These are phyloP conservation scores for Echeneis naucrates DNA, from an alignment of 2,797 vertebrate genomes.

Conservation along the genomic window DNA sequence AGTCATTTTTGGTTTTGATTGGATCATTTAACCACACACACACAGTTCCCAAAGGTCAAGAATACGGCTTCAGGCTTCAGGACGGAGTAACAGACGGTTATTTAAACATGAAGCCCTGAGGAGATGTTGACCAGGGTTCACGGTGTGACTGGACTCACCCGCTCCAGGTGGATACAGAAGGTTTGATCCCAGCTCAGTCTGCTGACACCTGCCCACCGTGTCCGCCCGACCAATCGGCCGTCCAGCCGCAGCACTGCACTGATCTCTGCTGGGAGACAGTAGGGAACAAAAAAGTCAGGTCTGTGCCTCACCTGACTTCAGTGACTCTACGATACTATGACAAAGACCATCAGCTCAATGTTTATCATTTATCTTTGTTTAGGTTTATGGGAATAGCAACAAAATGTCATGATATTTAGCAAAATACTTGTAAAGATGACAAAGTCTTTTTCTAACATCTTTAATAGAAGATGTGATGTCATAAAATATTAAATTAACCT, in stretches of 20 bases:
- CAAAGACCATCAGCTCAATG: not conserved
- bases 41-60: not conserved
- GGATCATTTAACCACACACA: too few relatives aligned
- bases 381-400: not conserved
- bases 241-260: constrained; percentile 90
- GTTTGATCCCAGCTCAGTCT: constrained; percentile 90
- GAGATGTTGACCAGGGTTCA: too few relatives aligned
- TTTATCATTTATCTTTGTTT: not conserved
- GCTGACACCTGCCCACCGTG: constrained; percentile 85
- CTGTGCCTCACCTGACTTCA: not conserved
- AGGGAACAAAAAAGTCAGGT: not conserved
- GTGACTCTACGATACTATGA: not conserved
- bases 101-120: too few relatives aligned
- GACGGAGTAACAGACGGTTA: too few relatives aligned
- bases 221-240: constrained; percentile 87
- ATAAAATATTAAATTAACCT: constrained; percentile 30
- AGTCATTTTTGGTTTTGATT: too few relatives aligned
- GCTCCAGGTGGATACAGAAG: constrained; percentile 89
- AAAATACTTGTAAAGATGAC: not conserved
- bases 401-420: constrained; percentile 31
- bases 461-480: not conserved
- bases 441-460: not conserved
- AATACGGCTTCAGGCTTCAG: too few relatives aligned
- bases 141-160: constrained; percentile 79
- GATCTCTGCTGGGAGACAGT: constrained; percentile 77